Evolutionary conservation across 2,888 invertebrate species (phyloP).

Genomic region (Epistrophella euchroma): DNA sequence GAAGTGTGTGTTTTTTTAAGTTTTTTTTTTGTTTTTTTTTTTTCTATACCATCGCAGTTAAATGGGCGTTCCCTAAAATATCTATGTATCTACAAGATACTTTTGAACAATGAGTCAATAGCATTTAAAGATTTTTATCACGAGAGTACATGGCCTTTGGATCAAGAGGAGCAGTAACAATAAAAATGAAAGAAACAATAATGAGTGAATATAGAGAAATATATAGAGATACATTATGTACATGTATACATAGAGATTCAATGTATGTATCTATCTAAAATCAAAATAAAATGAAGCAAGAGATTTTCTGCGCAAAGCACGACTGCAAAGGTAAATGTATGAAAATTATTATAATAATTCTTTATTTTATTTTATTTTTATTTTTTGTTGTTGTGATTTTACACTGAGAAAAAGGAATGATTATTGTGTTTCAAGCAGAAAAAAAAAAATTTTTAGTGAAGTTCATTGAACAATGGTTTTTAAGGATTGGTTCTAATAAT

Average conservation of each 20-base stretch:
- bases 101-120: constrained; percentile 72
- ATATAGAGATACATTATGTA: background rate
- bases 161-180: constrained; percentile 12
- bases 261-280: constrained; percentile 10
- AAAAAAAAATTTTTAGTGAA: constrained; percentile 40
- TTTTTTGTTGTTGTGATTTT: constrained; percentile 29
- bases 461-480: constrained; percentile 67
- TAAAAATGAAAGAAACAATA: constrained; percentile 10
- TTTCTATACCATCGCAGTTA: constrained; percentile 18
- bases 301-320: constrained; percentile 47
- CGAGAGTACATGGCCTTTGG: constrained; percentile 38
- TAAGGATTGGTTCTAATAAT: constrained; percentile 60
- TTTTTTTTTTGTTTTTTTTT: background rate
- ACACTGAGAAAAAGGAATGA: constrained; percentile 33
- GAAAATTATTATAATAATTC: constrained; percentile 73
- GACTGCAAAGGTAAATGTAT: constrained; percentile 68
- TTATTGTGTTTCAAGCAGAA: constrained; percentile 12
- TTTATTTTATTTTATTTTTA: constrained; percentile 31
- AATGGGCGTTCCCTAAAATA: constrained; percentile 56
- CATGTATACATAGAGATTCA: background rate
- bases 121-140: constrained; percentile 65
- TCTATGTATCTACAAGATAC: constrained; percentile 18
- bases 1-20: background rate
- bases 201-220: constrained; percentile 10
- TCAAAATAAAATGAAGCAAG: background rate